A percentile compares a stretch with the other conserved stretches of the same genome.
Conservation (phyloP, 2,113 vertebrate species). For the Vidua chalybeata region DNA sequence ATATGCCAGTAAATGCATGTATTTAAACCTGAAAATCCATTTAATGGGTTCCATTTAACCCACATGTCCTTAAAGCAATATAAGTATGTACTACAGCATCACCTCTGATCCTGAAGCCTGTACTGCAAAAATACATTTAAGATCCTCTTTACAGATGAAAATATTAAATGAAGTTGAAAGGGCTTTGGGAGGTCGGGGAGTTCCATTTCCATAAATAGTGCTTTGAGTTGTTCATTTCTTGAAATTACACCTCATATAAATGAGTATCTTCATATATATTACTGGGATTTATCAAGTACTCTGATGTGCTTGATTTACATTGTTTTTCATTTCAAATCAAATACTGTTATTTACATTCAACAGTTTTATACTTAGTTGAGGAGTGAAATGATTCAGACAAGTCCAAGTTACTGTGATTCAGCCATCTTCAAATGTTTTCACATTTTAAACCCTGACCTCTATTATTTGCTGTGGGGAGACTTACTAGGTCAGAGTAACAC, state of each 20-base stretch:
- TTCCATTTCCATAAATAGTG: neutral
- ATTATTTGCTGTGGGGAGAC: neutral
- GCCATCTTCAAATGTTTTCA: neutral
- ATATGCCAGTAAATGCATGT: neutral
- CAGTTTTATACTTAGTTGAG: neutral
- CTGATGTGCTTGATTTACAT: neutral
- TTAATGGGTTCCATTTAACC: neutral
- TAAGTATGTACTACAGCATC: neutral
- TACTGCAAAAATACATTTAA: neutral
- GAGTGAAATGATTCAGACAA: neutral
- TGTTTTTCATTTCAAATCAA: neutral
- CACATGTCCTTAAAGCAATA: neutral
- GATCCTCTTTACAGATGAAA: neutral
- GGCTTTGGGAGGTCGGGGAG: neutral
- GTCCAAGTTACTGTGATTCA: neutral
- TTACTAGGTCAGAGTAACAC: slow-evolving; percentile 20
- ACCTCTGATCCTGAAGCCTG: neutral
- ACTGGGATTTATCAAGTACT: neutral
- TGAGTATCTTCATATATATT: neutral
- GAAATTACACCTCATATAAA: neutral
- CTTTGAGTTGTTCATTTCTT: neutral
- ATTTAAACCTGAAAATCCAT: neutral
- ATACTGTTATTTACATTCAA: neutral
- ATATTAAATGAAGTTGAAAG: neutral
- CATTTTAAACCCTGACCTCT: slow-evolving; percentile 15